Conservation (phyloP, 2,888 invertebrate species). For the Cancer borealis region DNA sequence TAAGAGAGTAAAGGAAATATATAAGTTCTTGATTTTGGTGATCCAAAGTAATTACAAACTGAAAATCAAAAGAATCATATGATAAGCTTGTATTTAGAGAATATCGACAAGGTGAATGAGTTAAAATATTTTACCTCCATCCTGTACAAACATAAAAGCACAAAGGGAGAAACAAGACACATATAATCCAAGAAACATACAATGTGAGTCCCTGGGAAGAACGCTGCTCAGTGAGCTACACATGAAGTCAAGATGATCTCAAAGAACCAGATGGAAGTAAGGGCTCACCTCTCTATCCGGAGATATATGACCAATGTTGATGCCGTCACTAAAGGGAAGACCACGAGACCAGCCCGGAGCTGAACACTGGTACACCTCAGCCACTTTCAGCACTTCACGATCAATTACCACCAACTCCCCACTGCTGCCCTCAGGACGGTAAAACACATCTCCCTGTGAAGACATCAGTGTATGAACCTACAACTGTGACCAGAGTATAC, state of each 20-base stretch:
- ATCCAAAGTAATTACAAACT: neutral
- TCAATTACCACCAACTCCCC: conserved; percentile 83
- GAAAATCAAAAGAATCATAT: neutral
- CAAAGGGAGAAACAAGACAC: neutral
- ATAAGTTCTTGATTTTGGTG: neutral
- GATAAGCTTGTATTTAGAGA: neutral
- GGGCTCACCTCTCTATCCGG: conserved; percentile 87
- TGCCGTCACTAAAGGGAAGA: conserved; percentile 88
- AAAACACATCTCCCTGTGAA: conserved; percentile 89
- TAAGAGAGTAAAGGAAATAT: neutral
- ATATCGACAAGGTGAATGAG: neutral
- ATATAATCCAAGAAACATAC: neutral
- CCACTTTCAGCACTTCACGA: conserved; percentile 82
- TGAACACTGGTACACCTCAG: conserved; percentile 78
- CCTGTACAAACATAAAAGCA: neutral
- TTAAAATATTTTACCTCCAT: neutral
- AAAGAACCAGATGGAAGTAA: neutral
- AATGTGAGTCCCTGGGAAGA: neutral
- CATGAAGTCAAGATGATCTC: neutral
- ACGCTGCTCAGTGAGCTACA: neutral
- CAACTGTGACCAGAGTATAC: neutral
- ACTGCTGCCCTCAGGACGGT: conserved; percentile 84
- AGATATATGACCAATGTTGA: conserved; percentile 88
- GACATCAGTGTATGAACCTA: conserved; percentile 53
- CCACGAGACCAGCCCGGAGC: conserved; percentile 78